Evolutionary conservation across 2,888 invertebrate species (phyloP), one percentile per base, ranked within the genome.

Genomic region (Drosophila prostipennis): DNA sequence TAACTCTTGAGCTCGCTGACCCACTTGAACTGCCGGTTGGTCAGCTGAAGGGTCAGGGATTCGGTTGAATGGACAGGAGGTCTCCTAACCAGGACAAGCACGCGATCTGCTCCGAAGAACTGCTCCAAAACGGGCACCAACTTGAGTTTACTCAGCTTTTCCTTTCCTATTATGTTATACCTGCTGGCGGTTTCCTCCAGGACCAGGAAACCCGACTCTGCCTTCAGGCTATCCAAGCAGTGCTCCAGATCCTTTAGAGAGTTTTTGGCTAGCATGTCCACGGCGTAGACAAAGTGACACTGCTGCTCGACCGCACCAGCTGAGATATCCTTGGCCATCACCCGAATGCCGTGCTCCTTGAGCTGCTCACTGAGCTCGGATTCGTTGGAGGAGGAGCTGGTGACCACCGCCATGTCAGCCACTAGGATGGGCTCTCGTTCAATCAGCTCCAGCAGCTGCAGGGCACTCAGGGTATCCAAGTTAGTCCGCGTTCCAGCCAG

Each of bases 1-100:
- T 95, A 95, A 1, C 93, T 93, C 90, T 98, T 98, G 34, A 98
- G 92, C 11, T 93, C 92, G 43, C 96, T 96, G 53, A 98, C 94
- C 98, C 98, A 98, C 0, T 91, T 91, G 92, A 95, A 97, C 80
- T 94, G 93, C 55, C 93, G 94, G 85, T 96, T 96, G 0, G 94
- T 94, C 8, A 96, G 92, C 67, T 94, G 93, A 6, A 97, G 91
- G 0, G 96, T 92, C 0, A 83, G 79, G 82, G 94, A 94, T 3
- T 70, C 89, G 64, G 5, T 77, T 48, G 11, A 52, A 54, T 13
- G 88, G 2, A 39, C 89, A n/a, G 2, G 69, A 26, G 40, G 7
- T 11, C 48, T 71, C 54, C 96, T 94, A 60, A 96, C 92, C 72
- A 98, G 92, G 57, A 96, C 90, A 79, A 96, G 94, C 54, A 94